Conservation (phyloP, 2,113 vertebrate genomes). For the Malaclemys terrapin region DNA sequence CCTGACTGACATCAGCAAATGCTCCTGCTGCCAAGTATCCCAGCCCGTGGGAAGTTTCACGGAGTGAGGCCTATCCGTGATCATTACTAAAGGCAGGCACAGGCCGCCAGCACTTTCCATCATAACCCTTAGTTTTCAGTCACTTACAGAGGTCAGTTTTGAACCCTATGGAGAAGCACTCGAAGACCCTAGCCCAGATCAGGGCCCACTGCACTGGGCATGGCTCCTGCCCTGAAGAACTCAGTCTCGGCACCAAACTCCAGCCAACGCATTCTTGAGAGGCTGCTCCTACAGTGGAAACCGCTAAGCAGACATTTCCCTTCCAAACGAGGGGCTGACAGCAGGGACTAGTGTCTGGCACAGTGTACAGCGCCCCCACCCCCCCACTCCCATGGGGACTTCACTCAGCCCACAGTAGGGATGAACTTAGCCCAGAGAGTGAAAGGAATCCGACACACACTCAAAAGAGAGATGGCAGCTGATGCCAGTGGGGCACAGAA, state of each 20-base stretch:
- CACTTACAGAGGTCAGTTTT: neutral
- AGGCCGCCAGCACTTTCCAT: neutral
- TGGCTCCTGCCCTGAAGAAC: neutral
- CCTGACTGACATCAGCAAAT: neutral
- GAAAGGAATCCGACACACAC: neutral
- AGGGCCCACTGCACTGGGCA: neutral
- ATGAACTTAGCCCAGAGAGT: neutral
- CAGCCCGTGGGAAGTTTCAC: neutral
- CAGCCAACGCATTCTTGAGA: neutral
- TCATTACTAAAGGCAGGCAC: too few relatives aligned
- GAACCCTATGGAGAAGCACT: neutral
- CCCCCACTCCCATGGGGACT: neutral
- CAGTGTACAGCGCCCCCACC: neutral
- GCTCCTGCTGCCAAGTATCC: neutral
- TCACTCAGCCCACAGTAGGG: too few relatives aligned
- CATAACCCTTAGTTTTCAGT: neutral
- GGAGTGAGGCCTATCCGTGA: neutral
- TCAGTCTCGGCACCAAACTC: neutral
- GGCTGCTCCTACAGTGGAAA: neutral
- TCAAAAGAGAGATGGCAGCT: neutral
- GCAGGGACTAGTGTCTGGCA: neutral
- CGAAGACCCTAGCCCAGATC: neutral
- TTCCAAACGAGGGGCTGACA: too few relatives aligned
- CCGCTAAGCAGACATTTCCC: neutral
- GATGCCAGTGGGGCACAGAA: neutral